A percentile compares a stretch with the other conserved stretches of the same genome.
These are phyloP conservation scores for Idaea dimidiata DNA, from an alignment of 2,888 invertebrate species.

Conservation along the genomic window DNA sequence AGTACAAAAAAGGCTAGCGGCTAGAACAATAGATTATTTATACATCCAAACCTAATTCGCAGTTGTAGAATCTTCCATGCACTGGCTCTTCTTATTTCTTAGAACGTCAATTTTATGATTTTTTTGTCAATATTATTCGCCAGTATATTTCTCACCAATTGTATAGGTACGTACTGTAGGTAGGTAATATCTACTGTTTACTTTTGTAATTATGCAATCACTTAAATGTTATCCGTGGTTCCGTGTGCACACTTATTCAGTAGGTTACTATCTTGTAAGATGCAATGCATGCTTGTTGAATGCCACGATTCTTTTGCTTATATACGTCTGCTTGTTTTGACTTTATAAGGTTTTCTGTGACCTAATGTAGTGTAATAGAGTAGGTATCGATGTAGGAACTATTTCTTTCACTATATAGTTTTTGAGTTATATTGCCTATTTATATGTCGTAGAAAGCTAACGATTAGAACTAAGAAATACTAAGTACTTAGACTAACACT, in stretches of 20 bases:
- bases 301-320: conserved; percentile 13
- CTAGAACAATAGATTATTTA: background rate
- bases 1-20: background rate
- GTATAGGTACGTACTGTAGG: conserved; percentile 17
- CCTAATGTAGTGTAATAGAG: background rate
- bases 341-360: background rate
- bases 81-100: conserved; percentile 7
- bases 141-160: conserved; percentile 26
- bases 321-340: conserved; percentile 11
- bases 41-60: background rate
- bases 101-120: conserved; percentile 15
- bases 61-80: background rate
- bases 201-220: conserved; percentile 39
- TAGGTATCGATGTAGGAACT: too few relatives aligned
- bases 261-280: conserved; percentile 7
- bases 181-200: conserved; percentile 28
- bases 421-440: background rate
- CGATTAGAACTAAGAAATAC: too few relatives aligned
- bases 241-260: conserved; percentile 27
- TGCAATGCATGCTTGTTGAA: background rate
- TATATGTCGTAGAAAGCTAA: background rate
- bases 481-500: too few relatives aligned
- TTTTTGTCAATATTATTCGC: conserved; percentile 23
- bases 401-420: background rate
- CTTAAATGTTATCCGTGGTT: conserved; percentile 30